Conservation (phyloP, 2,888 invertebrate genomes). For the Stenoptilia bipunctidactyla region DNA sequence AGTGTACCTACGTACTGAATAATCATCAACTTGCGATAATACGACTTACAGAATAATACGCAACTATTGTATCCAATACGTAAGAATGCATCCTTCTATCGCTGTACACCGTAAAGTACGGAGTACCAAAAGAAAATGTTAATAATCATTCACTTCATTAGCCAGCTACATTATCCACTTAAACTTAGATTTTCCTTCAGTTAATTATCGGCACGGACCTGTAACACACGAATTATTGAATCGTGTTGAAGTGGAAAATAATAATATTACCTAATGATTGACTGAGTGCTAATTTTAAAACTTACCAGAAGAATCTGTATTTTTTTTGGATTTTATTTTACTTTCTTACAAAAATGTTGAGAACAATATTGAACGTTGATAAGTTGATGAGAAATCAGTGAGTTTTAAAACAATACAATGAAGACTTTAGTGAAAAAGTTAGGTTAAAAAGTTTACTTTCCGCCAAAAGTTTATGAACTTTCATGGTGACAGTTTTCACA, state of each 20-base stretch:
- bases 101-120: slow-evolving; percentile 35
- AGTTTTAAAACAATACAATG: background rate
- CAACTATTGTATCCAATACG: no score
- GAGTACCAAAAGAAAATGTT: slow-evolving; percentile 63
- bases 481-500: slow-evolving; percentile 78
- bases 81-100: no score
- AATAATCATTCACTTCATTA: slow-evolving; percentile 41
- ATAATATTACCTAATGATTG: background rate
- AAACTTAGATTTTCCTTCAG: slow-evolving; percentile 59
- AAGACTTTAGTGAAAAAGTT: slow-evolving; percentile 4
- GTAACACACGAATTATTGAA: slow-evolving; percentile 35
- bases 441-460: slow-evolving; percentile 15
- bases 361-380: no score
- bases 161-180: slow-evolving; percentile 38
- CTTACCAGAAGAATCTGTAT: no score
- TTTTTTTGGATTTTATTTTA: no score
- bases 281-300: no score
- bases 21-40: slow-evolving; percentile 24
- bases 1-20: slow-evolving; percentile 36
- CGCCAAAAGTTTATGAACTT: slow-evolving; percentile 38
- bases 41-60: background rate
- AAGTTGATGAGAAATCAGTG: no score
- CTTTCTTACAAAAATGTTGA: no score
- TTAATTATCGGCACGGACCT: slow-evolving; percentile 38
- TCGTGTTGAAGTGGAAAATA: slow-evolving; percentile 1